Evolutionary conservation across 2,888 invertebrate genomes (phyloP).

Genomic region (Drosophila affinis): DNA sequence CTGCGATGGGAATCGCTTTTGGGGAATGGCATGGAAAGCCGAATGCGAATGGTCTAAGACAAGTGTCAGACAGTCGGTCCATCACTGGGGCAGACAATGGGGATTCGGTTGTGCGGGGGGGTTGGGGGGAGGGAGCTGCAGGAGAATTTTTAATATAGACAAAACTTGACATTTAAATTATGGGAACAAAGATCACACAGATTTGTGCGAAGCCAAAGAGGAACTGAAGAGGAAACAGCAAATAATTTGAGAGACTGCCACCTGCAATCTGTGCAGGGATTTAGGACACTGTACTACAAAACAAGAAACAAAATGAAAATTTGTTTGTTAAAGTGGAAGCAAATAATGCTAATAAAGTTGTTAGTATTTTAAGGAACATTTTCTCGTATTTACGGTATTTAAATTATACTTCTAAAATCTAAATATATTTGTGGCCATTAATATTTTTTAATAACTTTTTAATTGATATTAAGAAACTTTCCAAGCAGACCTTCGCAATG

Average conservation of each 20-base stretch:
- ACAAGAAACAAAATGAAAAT: background rate
- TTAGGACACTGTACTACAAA: slow-evolving; percentile 7
- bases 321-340: no score
- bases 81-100: slow-evolving; percentile 28
- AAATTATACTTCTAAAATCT: no score
- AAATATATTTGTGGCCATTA: no score
- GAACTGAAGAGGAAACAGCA: slow-evolving; percentile 24
- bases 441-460: no score
- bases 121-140: slow-evolving; percentile 25
- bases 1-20: slow-evolving; percentile 10
- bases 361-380: no score
- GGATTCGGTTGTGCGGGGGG: slow-evolving; percentile 6
- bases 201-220: slow-evolving; percentile 17
- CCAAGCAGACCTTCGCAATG: no score
- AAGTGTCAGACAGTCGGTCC: slow-evolving; percentile 57
- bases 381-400: no score
- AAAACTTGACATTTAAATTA: slow-evolving; percentile 84
- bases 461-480: no score
- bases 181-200: slow-evolving; percentile 78
- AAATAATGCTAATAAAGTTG: no score
- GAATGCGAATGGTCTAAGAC: slow-evolving; percentile 31
- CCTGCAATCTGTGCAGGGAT: slow-evolving; percentile 53
- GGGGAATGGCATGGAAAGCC: background rate
- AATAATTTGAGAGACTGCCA: slow-evolving; percentile 59
- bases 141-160: slow-evolving; percentile 83